Base-by-base conservation (phyloP, 2,113 vertebrate genomes). In the Tringa solitaria region DNA sequence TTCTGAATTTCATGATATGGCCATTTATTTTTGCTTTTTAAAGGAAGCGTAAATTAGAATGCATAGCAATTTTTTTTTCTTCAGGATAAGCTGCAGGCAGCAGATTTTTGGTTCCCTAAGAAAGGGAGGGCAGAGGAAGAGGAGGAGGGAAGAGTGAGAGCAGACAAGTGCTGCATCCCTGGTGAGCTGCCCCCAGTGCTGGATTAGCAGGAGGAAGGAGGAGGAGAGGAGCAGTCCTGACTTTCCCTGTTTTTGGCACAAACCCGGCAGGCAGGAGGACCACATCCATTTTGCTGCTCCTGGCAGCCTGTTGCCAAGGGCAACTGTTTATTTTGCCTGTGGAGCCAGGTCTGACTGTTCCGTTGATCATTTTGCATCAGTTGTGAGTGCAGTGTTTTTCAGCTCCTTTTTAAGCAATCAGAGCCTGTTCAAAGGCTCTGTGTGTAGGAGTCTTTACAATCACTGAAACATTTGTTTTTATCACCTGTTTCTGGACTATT, bases 351-450 rank as follows among this genome's bases (percentile, higher is more conserved):
- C 39, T 64, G 46, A 14, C 33, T 41, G 28, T 63, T 56, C 2
- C 0, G 0, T 26, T 61, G 43, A 43, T 68, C 24, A 6, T 63
- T 91, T 81, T 39, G 2, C 24, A 2, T 64, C 1, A 0, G 3
- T 39, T 39, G 32, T 37, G 64, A 68, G 37, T 4, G 0, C 43
- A 35, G 14, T 1, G 0, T 56, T 76, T 39, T 20, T 72, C 41
- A 32, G 21, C 43, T 72, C 33, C 22, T 84, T 41, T 70, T 74
- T 33, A 50, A 78, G n/a, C n/a, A 28, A 32, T 33, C 23, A n/a
- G 45, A 37, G 9, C 21, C n/a, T 2, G 1, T 24, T 59, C 27
- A 60, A 80, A 86, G 19, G 13, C 27, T 63, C 33, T n/a, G 12
- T 39, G 17, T 75, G 54, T 51, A 37, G 8, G 53, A 76, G 14